Base-by-base conservation (phyloP, 2,797 vertebrate species). In the Tangara arthus region DNA sequence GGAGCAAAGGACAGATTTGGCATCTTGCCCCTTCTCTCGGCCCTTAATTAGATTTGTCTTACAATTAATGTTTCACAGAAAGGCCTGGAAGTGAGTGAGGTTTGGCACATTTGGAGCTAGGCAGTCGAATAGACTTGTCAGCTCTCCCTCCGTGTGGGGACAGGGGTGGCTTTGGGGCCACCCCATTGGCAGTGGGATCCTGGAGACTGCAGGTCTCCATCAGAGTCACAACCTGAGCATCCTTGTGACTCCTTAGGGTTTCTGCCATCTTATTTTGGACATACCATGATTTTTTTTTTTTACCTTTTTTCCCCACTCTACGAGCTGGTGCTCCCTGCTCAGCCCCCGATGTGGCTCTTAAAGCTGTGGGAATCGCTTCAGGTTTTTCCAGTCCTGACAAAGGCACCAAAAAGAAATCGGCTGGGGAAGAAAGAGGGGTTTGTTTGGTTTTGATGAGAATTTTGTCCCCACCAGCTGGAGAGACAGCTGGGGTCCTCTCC, bases 401-500 rank as follows among this genome's bases (percentile, higher is more conserved):
- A 91, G 47, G 52, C 22, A 2, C 55, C 0, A 1, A 59, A 80
- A 68, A 53, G 46, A 81, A 81, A 30, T 15, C 0, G 0, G 2
- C 85, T 41, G 35, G 35, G 47, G 42, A 94, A 90, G 88, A 96
- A 96, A 94, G 88, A 55, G 30, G 37, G 69, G 69, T 68, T 96
- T 96, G 88, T 95, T 95, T 88, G 4, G 0, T 56, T 95, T 93
- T 72, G 82, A 93, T 91, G 91, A 91, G 82, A 95, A 94, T 91
- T 95, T 91, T 85, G 88, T 91, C 83, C 94, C 81, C 81, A 86
- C 93, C 90, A 95, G 96, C 95, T 96, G 90, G 93, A 95, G 88
- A 88, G 85, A 93, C 94, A 96, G 94, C 95, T 96, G 94, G 93
- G 65, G 78, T 95, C 80, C 88, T 86, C 90, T 94, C 77, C 82